Percentiles rank a stretch among this genome's conserved stretches.
These are phyloP conservation scores for Phrynocephalus versicolor DNA, from an alignment of 2,113 vertebrate species.

Conservation along the genomic window DNA sequence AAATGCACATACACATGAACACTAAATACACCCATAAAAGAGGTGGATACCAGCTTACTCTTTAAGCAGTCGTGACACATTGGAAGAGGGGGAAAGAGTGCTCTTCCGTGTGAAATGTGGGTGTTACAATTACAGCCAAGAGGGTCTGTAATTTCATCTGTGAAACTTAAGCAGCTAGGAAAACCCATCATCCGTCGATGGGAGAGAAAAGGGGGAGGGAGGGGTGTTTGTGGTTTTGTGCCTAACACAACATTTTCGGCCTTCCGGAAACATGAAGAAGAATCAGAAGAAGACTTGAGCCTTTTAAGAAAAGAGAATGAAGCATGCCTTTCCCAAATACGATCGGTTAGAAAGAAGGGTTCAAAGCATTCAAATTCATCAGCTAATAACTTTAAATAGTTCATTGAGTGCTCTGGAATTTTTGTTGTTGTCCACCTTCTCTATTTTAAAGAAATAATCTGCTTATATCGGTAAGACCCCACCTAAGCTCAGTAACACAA, in stretches of 20 bases:
- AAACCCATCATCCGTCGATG: constrained; percentile 79
- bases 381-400: constrained; percentile 85
- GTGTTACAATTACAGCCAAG: neutral
- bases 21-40: neutral
- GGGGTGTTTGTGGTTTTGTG: neutral
- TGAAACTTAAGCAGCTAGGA: constrained; percentile 59
- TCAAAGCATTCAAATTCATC: constrained; percentile 75
- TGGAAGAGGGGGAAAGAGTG: too few relatives aligned
- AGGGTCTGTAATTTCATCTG: neutral
- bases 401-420: constrained; percentile 84
- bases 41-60: neutral
- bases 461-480: constrained; percentile 94
- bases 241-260: constrained; percentile 69
- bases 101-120: neutral
- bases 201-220: constrained; percentile 19
- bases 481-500: constrained; percentile 94
- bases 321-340: constrained; percentile 73
- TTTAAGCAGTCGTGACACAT: neutral
- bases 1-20: neutral
- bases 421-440: constrained; percentile 72
- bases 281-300: constrained; percentile 66
- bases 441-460: constrained; percentile 84
- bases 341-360: constrained; percentile 72
- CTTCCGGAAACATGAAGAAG: constrained; percentile 73
- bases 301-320: constrained; percentile 68